These are phyloP conservation scores for Pachyrhynchus sulphureomaculatus DNA, from an alignment of 1,140 invertebrate genomes.

Conservation along the genomic window DNA sequence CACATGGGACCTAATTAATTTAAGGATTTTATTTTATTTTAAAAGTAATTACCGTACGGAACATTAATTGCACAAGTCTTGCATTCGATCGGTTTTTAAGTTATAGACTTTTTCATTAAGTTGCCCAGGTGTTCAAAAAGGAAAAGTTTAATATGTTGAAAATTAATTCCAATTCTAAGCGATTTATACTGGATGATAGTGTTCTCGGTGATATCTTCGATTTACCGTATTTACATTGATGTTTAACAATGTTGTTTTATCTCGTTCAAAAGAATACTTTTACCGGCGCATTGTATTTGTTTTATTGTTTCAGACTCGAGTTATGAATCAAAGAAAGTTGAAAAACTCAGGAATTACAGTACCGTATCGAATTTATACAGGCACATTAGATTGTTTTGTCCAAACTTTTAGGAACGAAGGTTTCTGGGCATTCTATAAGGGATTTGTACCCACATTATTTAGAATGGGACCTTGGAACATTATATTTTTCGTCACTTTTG, in stretches of 20 bases:
- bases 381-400: slow-evolving; percentile 86
- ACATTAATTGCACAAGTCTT: too few species aligned
- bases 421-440: slow-evolving; percentile 78
- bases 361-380: slow-evolving; percentile 69
- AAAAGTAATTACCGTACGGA: too few species aligned
- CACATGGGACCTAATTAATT: too few species aligned
- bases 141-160: background rate
- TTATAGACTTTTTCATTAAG: too few species aligned
- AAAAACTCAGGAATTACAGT: slow-evolving; percentile 54
- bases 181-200: background rate
- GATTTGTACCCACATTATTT: slow-evolving; percentile 80
- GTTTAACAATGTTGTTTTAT: too few species aligned
- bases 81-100: too few species aligned
- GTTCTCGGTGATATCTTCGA: too few species aligned
- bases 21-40: too few species aligned
- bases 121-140: too few species aligned
- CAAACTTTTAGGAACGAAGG: slow-evolving; percentile 82
- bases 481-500: slow-evolving; percentile 95
- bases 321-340: slow-evolving; percentile 85
- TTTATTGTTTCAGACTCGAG: slow-evolving; percentile 85
- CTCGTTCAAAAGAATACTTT: too few species aligned
- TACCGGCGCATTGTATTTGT: too few species aligned
- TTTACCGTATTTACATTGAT: too few species aligned
- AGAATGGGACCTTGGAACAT: slow-evolving; percentile 90
- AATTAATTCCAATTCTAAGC: background rate